Evolutionary conservation across 2,113 vertebrate species (phyloP), one percentile per base, ranked within the genome.

Genomic region (Psophia crepitans): DNA sequence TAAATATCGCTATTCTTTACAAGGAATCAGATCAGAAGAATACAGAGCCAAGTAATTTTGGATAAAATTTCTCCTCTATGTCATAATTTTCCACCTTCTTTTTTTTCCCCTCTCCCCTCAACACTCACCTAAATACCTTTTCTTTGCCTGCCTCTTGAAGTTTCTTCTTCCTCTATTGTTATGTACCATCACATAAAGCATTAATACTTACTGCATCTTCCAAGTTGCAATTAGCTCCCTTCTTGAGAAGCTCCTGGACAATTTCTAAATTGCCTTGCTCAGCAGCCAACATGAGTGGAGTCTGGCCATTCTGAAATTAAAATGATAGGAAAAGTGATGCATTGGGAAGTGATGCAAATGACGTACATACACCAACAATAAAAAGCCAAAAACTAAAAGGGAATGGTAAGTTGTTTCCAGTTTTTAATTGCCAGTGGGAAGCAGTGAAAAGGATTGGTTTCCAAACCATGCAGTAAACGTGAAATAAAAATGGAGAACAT

Each of bases 191-290:
- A 63, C 22, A 51, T 21, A n/a, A 41, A 76, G 41, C 37, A 43
- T 37, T 71, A 57, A 68, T 81, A 97, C 97, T 98, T 98, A 99
- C 99, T 95, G 98, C 96, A 94, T 99, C 99, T 66, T 99, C 99
- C 95, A 99, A 97, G 97, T 99, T 99, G 93, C 99, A 98, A 24
- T 99, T 99, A 77, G 99, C 99, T 89, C 99, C 99, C 78, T 99
- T 99, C 96, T 97, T 99, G 70, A 99, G 98, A 91, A 99, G 98
- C 87, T 99, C 99, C 92, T 99, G 99, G 78, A 99, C 98, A 21
- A 99, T 99, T 94, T 99, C 99, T 96, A 99, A 95, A 93, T 98
- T 99, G 94, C 99, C 99, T 97, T 99, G 99, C 87, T 99, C 99
- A 63, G 99, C 98, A 11, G 99, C 99, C 94, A 99, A 91, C 99